Evolutionary conservation across 2,113 vertebrate genomes (phyloP).

Genomic region (Pardalotus punctatus): DNA sequence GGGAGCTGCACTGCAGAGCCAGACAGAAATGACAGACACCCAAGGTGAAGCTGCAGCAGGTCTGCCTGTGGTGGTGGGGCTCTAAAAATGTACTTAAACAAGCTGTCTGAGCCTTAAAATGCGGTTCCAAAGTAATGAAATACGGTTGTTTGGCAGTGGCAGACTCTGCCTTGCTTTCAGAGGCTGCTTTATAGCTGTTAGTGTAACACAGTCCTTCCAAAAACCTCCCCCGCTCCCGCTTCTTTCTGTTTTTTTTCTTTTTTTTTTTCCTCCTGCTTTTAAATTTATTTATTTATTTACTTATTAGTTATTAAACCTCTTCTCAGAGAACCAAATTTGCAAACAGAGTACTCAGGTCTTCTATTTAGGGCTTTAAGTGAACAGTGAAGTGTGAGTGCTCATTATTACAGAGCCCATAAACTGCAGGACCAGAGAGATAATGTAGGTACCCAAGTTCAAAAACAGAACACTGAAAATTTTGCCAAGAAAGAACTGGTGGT

Average conservation of each 20-base stretch:
- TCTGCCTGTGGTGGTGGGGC: background rate
- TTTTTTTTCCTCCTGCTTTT: too few relatives aligned
- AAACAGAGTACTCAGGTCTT: background rate
- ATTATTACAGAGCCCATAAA: background rate
- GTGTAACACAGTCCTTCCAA: background rate
- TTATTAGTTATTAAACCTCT: background rate
- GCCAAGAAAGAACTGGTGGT: background rate
- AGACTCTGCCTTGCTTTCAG: background rate
- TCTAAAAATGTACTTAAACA: background rate
- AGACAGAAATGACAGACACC: background rate
- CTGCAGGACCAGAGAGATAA: background rate
- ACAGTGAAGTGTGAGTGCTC: accelerated
- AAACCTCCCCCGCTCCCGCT: accelerated
- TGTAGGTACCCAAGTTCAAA: background rate
- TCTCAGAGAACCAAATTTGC: background rate
- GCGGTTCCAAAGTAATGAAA: background rate
- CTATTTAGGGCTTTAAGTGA: background rate
- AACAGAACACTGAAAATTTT: background rate
- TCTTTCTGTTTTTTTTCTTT: background rate
- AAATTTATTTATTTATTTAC: too few relatives aligned
- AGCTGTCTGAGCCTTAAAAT: background rate
- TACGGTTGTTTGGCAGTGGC: background rate
- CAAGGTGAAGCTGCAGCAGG: background rate
- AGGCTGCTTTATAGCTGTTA: background rate
- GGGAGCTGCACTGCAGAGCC: background rate